Evolutionary conservation across 92 coral and sea anemone species (phyloP), one percentile per base, ranked within the genome.

Genomic region (Porites evermanni): DNA sequence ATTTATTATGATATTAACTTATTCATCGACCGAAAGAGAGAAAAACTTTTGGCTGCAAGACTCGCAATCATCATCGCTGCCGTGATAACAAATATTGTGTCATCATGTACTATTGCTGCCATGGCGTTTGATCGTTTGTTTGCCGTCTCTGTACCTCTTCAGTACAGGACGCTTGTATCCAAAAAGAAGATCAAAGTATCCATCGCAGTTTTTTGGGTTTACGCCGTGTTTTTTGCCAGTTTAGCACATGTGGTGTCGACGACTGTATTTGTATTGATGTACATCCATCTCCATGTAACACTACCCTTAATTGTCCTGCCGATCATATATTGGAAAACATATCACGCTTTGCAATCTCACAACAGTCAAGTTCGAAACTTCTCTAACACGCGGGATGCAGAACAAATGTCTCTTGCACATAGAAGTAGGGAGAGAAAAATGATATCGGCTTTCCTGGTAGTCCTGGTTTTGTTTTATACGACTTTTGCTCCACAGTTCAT

Each of bases 281-380:
- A 80, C 23, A 24, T 75, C 51, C 84, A 80, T 56, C 75, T 80
- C 24, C 84, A 80, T 26, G 75, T 80, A 10, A 20, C 84, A 26
- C 76, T 80, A 8, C 84, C 84, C 5, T 10, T 80, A 6, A 51
- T 80, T 29, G 58, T 68, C 51, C 64, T 80, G 50, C 63, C 75
- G 23, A 4, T 52, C 7, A 66, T 80, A 16, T 80, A 67, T 26
- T 80, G 84, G 66, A 80, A 53, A 67, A 56, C 75, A 2, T 69
- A 26, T 64, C 21, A 52, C 21, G 84, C 84, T 4, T 20, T 80
- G 18, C 75, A 56, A 17, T 12, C 14, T 53, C 84, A 80, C 18
- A 66, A 68, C 66, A 26, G 14, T 21, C 75, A 53, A 16, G 51
- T 80, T 8, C 59, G 16, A 52, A 64, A 44, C 52, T 8, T 78